These are phyloP conservation scores for Noctilio leporinus DNA, from an alignment of 2,113 vertebrate species.

Conservation along the genomic window DNA sequence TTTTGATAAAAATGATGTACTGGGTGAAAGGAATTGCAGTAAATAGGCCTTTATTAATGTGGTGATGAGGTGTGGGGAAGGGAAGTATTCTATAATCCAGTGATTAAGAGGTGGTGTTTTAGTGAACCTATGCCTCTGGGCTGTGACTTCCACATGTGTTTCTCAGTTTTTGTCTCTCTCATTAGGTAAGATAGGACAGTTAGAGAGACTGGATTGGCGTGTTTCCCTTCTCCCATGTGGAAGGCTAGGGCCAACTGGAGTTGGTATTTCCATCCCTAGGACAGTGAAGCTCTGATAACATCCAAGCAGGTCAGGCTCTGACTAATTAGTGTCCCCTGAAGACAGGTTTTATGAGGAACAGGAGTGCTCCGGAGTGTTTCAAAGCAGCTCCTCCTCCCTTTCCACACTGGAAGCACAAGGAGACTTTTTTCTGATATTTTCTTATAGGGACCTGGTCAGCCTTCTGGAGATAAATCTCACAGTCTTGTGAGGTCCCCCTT, in stretches of 20 bases:
- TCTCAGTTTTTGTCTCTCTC: background rate
- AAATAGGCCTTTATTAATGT: background rate
- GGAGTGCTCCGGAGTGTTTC: background rate
- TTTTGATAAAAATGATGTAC: no score
- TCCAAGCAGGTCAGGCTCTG: background rate
- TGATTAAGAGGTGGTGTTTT: no score
- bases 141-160: background rate
- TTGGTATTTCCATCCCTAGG: no score
- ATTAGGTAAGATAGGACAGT: background rate
- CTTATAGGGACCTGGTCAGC: no score
- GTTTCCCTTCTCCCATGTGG: background rate
- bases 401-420: background rate
- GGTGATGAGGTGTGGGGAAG: no score
- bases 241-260: background rate
- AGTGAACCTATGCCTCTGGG: background rate
- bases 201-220: background rate
- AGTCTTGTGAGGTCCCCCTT: background rate
- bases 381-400: no score
- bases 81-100: background rate
- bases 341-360: background rate
- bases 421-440: background rate
- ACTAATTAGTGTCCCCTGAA: fast-evolving
- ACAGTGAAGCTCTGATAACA: background rate
- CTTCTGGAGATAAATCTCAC: background rate
- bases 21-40: background rate